phyloP scores from a whole-genome alignment of 2,797 vertebrate genomes.

The Pogonophryne albipinna region DNA sequence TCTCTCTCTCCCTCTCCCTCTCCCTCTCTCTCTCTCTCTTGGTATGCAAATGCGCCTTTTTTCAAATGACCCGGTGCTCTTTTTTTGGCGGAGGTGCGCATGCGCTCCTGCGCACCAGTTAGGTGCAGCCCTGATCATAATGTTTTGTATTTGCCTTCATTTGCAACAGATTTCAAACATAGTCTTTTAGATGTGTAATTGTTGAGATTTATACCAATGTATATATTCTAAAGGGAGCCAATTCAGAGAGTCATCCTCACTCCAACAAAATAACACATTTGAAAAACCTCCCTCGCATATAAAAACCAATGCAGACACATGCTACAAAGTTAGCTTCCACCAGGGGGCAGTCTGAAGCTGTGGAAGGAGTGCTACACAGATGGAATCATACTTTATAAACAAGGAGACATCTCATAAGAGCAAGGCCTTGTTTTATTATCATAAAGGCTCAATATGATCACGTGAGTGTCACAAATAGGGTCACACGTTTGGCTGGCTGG shows the following conservation, averaged over 20 bases:
- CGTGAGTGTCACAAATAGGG: slow-evolving; percentile 4
- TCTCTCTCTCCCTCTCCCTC: no score
- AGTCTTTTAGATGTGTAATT: neutral
- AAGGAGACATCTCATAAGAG: slow-evolving; percentile 12
- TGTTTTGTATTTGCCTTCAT: neutral
- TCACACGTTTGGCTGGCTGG: neutral
- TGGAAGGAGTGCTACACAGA: neutral
- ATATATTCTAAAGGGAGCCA: neutral
- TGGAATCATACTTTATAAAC: slow-evolving; percentile 1
- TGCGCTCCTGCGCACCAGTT: no score
- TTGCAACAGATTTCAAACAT: neutral
- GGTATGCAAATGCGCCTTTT: no score
- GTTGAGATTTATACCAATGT: neutral
- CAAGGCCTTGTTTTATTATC: slow-evolving; percentile 3
- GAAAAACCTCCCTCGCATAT: neutral
- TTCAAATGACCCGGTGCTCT: no score
- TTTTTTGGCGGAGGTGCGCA: no score
- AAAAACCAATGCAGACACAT: neutral
- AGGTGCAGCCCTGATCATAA: no score
- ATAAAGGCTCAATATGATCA: slow-evolving; percentile 9
- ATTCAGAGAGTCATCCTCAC: neutral
- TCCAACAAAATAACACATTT: neutral
- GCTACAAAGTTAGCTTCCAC: slow-evolving; percentile 38
- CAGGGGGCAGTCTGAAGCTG: slow-evolving; percentile 68
- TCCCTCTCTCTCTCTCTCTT: no score